A percentile compares a stretch with the other conserved stretches of the same genome.
phyloP scores from a whole-genome alignment of 1,140 invertebrate genomes.

The Camponotus floridanus region DNA sequence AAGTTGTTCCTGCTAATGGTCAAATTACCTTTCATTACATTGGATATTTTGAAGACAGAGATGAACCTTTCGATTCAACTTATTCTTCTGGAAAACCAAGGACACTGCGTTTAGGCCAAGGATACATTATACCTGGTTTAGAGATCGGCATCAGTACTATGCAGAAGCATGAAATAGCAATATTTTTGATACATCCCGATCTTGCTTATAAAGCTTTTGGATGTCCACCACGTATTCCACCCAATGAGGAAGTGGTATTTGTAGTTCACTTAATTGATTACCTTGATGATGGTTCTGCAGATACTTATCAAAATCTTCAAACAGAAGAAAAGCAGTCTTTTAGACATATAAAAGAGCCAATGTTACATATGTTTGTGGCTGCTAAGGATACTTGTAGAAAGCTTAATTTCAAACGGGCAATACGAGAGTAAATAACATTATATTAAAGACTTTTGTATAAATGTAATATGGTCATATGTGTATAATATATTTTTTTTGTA shows the following conservation, averaged over 20 bases:
- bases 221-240: conserved; percentile 89
- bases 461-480: not conserved
- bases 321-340: conserved; percentile 86
- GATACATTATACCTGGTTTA: conserved; percentile 88
- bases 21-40: conserved; percentile 90
- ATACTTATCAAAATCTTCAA: conserved; percentile 85
- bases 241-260: conserved; percentile 87
- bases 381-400: conserved; percentile 83
- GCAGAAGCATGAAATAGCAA: conserved; percentile 89
- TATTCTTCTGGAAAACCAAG: conserved; percentile 85
- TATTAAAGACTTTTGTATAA: conserved; percentile 74
- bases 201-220: conserved; percentile 90
- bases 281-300: conserved; percentile 83
- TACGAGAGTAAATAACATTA: conserved; percentile 82
- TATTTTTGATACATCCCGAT: conserved; percentile 89
- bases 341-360: conserved; percentile 61
- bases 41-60: conserved; percentile 89
- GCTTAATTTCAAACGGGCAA: conserved; percentile 81
- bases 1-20: conserved; percentile 86
- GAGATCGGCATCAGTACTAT: conserved; percentile 89
- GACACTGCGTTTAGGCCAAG: conserved; percentile 84
- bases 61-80: conserved; percentile 91
- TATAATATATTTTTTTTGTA: conserved; percentile 63
- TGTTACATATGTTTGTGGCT: conserved; percentile 84
- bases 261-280: conserved; percentile 86